Percentiles rank a stretch among this genome's conserved stretches.
phyloP scores from a whole-genome alignment of 2,113 vertebrate species.

The Bolborhynchus lineola region DNA sequence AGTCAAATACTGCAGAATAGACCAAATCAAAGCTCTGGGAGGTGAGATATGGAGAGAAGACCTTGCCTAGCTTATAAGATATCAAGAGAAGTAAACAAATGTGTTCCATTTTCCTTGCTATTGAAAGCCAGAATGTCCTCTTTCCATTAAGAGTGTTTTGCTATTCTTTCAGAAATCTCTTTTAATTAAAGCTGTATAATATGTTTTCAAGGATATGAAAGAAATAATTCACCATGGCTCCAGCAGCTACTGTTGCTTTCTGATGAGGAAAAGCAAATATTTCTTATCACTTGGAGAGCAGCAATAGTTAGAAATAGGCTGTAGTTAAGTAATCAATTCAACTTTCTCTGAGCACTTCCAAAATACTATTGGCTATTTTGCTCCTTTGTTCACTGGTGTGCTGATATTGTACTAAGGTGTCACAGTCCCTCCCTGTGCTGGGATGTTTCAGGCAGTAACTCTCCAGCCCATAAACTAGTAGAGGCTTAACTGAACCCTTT shows the following conservation, averaged over 20 bases:
- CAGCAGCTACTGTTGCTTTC: neutral
- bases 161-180: conserved; percentile 34
- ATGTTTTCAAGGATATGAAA: conserved; percentile 54
- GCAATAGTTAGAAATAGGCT: neutral
- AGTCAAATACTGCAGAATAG: neutral
- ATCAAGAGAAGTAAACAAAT: conserved; percentile 27
- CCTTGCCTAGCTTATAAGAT: neutral
- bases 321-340: neutral
- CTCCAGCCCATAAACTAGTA: neutral
- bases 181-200: conserved; percentile 55
- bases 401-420: neutral
- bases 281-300: neutral
- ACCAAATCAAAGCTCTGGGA: neutral
- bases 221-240: conserved; percentile 16
- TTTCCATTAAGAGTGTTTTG: conserved; percentile 12
- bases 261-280: conserved; percentile 25
- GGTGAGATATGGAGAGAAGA: neutral
- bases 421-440: neutral
- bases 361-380: neutral
- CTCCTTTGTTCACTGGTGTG: neutral
- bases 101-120: neutral
- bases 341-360: neutral
- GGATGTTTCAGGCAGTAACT: neutral
- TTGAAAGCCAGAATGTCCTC: conserved; percentile 11
- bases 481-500: neutral